These are phyloP conservation scores for Melipona beecheii DNA, from an alignment of 2,888 invertebrate species.

Conservation along the genomic window DNA sequence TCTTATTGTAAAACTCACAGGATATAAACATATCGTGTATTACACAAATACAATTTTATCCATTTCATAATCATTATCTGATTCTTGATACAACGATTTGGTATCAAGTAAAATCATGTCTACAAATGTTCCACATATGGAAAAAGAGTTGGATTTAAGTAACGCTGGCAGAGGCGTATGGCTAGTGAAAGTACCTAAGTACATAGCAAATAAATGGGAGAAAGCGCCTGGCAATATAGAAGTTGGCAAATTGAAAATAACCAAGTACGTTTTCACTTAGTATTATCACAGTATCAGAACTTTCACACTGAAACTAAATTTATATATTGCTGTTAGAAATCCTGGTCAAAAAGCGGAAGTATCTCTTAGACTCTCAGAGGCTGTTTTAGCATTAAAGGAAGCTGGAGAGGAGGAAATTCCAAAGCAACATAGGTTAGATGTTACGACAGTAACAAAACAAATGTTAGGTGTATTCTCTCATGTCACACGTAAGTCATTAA, in stretches of 20 bases:
- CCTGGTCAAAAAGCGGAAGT: constrained; percentile 94
- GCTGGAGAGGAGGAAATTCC: constrained; percentile 93
- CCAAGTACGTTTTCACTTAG: constrained; percentile 85
- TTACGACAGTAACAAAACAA: constrained; percentile 95
- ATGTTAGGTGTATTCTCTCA: constrained; percentile 97
- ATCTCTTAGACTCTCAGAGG: constrained; percentile 92
- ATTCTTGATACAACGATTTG: background rate
- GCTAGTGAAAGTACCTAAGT: constrained; percentile 98
- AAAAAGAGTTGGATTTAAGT: constrained; percentile 93
- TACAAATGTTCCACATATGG: constrained; percentile 86
- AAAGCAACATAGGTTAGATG: constrained; percentile 95
- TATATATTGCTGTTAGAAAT: constrained; percentile 80
- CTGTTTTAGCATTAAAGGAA: constrained; percentile 91
- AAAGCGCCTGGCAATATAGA: constrained; percentile 95
- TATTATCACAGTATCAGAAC: constrained; percentile 30
- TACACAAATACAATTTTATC: constrained; percentile 15
- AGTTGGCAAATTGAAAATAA: constrained; percentile 96
- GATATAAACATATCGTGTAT: constrained; percentile 21
- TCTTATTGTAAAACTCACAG: background rate
- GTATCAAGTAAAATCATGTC: constrained; percentile 76
- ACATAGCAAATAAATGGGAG: constrained; percentile 97
- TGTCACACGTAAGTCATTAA: constrained; percentile 88
- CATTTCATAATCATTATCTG: constrained; percentile 9
- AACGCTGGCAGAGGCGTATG: constrained; percentile 97
- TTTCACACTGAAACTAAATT: background rate